phyloP scores from a whole-genome alignment of 1,140 invertebrate species.

The Drosophila lowei region DNA sequence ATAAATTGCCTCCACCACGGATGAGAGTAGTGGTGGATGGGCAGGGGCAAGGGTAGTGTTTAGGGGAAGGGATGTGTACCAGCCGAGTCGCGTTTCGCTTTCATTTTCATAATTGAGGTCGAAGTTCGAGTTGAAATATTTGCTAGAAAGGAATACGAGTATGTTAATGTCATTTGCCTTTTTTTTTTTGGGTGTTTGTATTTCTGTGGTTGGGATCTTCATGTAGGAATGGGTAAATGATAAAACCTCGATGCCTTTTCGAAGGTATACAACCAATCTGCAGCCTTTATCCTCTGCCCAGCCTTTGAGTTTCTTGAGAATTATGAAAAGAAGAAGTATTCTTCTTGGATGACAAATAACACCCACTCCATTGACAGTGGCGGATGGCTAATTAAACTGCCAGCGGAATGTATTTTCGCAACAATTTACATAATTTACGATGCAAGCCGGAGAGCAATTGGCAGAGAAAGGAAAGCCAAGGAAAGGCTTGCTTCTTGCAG shows the following conservation, averaged over 20 bases:
- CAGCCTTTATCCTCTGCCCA: background rate
- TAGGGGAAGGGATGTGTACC: constrained; percentile 6
- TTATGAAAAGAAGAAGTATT: background rate
- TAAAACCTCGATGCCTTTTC: too few relatives aligned
- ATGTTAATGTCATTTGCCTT: background rate
- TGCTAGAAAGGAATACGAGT: constrained; percentile 10
- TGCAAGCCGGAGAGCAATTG: constrained; percentile 37
- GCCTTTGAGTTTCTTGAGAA: background rate
- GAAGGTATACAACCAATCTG: background rate
- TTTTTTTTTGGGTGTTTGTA: background rate
- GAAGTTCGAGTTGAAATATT: constrained; percentile 39
- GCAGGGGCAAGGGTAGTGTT: background rate
- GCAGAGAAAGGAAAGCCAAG: constrained; percentile 5
- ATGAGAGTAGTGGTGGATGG: constrained; percentile 3
- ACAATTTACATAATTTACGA: constrained; percentile 74
- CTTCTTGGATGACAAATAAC: constrained; percentile 18
- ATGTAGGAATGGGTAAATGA: too few relatives aligned
- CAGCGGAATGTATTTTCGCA: constrained; percentile 51
- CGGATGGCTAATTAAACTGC: constrained; percentile 63
- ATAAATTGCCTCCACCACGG: constrained; percentile 26
- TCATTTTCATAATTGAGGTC: constrained; percentile 47
- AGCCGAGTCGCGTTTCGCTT: constrained; percentile 14
- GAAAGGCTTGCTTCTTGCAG: constrained; percentile 24
- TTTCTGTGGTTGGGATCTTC: background rate
- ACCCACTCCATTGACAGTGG: constrained; percentile 11